A percentile compares a stretch with the other conserved stretches of the same genome.
Evolutionary conservation across 2,888 invertebrate genomes (phyloP).

Genomic region (Eristalinus sepulchralis): DNA sequence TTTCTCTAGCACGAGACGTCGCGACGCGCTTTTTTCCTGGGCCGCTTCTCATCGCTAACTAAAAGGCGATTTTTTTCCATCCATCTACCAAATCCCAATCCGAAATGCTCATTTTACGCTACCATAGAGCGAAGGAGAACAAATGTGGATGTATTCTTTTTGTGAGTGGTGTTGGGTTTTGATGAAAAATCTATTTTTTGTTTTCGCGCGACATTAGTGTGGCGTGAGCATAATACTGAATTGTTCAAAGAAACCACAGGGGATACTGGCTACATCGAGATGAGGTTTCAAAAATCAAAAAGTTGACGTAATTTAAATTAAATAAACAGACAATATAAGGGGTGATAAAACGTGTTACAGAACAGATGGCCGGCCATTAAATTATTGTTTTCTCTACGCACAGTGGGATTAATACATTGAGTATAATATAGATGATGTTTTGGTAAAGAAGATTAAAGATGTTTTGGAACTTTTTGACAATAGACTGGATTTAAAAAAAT

Average conservation of each 20-base stretch:
- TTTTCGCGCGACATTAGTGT: constrained; percentile 37
- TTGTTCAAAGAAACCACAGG: constrained; percentile 42
- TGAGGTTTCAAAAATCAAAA: not conserved
- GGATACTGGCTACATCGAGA: constrained; percentile 16
- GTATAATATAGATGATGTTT: too few species aligned
- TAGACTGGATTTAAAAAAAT: too few species aligned
- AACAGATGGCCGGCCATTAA: not conserved
- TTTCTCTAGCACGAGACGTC: constrained; percentile 62
- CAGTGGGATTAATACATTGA: not conserved
- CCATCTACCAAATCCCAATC: constrained; percentile 61
- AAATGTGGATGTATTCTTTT: constrained; percentile 28
- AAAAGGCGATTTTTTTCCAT: constrained; percentile 58
- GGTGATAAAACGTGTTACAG: not conserved
- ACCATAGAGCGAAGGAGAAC: constrained; percentile 39
- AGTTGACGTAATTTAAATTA: not conserved
- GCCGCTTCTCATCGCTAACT: constrained; percentile 67
- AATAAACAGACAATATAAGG: not conserved
- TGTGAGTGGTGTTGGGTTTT: constrained; percentile 26
- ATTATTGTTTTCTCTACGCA: not conserved
- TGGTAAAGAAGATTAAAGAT: too few species aligned
- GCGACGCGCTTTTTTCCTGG: constrained; percentile 69
- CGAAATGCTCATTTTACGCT: constrained; percentile 67
- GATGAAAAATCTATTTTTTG: constrained; percentile 53
- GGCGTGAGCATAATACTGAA: constrained; percentile 59
- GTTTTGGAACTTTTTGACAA: too few species aligned